Evolutionary conservation across 2,113 vertebrate genomes (phyloP), one percentile per base, ranked within the genome.

Genomic region (Rhinolophus ferrumequinum): DNA sequence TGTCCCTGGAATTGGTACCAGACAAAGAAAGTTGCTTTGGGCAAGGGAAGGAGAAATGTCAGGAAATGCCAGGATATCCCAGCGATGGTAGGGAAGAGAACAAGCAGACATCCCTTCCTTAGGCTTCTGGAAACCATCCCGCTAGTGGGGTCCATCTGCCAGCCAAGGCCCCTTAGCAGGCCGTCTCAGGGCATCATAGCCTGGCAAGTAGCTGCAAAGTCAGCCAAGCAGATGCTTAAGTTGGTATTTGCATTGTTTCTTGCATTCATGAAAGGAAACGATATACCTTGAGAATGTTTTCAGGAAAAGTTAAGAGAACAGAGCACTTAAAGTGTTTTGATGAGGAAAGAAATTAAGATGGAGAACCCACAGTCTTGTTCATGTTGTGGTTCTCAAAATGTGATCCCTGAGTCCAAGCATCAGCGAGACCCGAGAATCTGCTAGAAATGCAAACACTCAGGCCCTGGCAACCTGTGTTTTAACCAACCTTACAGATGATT

Each of bases 181-280:
- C 41, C 79, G 8, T 15, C 47, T 60, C 28, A 54, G 33, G 58
- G 35, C 33, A 96, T 70, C 77, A 5, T 67, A 69, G 28, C 3
- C 60, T 96, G 4, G 15, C 80, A 80, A 92, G 62, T 96, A 98
- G 85, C 76, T 97, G 96, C 94, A 64, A 90, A 94, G 89, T 69
- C 24, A 21, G 96, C 54, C 85, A 89, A n/a, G 62, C 90, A 97
- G 60, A 88, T 97, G 90, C 88, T 81, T 97, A 84, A 16, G 88
- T 93, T 95, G 64, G 62, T 93, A 88, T 94, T 97, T 88, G 83
- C 95, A 83, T 92, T 64, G 96, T 97, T 97, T 97, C 90, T 96
- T 88, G 94, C 44, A 86, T 97, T 96, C 94, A 96, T 94, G 89
- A 98, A 81, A 98, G 79, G 81, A 94, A 92, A 96, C 93, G 58